Base-by-base conservation (phyloP, 2,113 vertebrate genomes). In the Ornithorhynchus anatinus region DNA sequence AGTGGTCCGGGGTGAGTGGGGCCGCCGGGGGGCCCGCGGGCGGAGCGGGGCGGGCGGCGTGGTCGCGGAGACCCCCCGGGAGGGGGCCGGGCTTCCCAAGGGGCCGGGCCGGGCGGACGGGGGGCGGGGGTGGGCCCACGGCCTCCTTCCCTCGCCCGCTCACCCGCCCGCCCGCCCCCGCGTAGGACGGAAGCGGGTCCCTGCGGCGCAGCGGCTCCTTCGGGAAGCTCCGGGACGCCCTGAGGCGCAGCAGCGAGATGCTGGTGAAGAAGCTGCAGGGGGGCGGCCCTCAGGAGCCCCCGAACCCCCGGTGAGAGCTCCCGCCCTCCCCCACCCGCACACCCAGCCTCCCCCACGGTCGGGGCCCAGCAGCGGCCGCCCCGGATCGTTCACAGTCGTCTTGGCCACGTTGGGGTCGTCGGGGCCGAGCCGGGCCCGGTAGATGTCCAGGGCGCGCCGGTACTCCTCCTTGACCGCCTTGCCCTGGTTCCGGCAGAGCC, bases 261-360 rank as follows among this genome's bases (percentile, higher is more conserved):
- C 90, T 97, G 85, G 96, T 97, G 75, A 96, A 95, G 89, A 97
- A 96, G 69, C 88, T 97, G 63, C 95, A 96, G 76, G 95, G 95
- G 16, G 94, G 93, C 20, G 88, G 92, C 8, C 94, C 95, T 0
- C 95, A 95, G 64, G 95, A 96, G 16, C 87, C 95, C 23, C 91
- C 94, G 8, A 96, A 96, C 85, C 91, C 93, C 3, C 94, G 95
- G 94, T 96, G 50, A 92, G 84, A 50, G 36, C 14, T n/a, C 43
- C 29, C 52, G 5, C 4, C 29, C 22, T 16, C 2, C 2, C 43
- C 16, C 14, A 29, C 58, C 2, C 12, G 5, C 16, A 27, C 15
- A 35, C 17, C 45, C 25, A 16, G 17, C 4, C 8, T 17, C 12
- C 16, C 12, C 31, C 40, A 43, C 50, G 39, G 23, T 27, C 33